Conservation (phyloP, 1,140 invertebrate species). For the Ips typographus region DNA sequence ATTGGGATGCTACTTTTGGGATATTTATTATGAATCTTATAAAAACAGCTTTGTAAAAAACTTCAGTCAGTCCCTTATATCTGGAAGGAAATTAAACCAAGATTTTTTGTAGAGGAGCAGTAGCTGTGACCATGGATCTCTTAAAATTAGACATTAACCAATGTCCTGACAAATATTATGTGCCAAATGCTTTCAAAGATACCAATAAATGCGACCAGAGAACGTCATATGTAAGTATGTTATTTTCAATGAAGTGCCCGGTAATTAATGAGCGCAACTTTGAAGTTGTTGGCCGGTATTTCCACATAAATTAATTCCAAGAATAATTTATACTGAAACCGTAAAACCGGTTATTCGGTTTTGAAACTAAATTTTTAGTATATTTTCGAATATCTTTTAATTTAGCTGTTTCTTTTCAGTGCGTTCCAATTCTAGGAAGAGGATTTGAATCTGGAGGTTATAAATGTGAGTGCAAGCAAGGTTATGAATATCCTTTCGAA, state of each 20-base stretch:
- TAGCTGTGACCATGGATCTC: conserved; percentile 90
- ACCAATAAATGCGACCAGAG: conserved; percentile 92
- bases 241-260: no score
- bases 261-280: no score
- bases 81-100: conserved; percentile 1
- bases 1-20: no score
- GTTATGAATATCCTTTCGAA: conserved; percentile 96
- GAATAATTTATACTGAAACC: neutral
- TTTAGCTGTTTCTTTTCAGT: conserved; percentile 62
- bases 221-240: conserved; percentile 82
- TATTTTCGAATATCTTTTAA: no score
- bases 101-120: conserved; percentile 77
- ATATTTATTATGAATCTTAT: no score
- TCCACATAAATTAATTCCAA: no score
- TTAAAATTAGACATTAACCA: conserved; percentile 92
- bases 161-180: conserved; percentile 85
- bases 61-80: conserved; percentile 8
- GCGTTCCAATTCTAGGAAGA: conserved; percentile 88
- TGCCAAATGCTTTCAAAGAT: conserved; percentile 92
- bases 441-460: conserved; percentile 93
- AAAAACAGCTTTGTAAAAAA: neutral
- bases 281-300: no score
- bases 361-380: no score
- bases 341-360: neutral
- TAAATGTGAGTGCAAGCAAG: conserved; percentile 97